Base-by-base conservation (phyloP, 2,888 invertebrate genomes). In the Eupeodes luniger region DNA sequence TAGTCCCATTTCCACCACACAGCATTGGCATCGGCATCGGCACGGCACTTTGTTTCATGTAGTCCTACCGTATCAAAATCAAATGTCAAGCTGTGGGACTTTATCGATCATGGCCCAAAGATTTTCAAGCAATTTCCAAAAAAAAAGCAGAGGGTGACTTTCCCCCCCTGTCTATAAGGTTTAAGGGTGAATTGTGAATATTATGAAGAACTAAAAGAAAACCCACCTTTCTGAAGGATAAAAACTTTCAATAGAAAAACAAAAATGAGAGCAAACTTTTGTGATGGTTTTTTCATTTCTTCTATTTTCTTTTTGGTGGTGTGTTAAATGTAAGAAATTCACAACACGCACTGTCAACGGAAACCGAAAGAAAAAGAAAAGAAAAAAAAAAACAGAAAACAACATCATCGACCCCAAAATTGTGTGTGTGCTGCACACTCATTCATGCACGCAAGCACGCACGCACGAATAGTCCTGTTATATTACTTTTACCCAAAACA, bases 1-100 rank as follows among this genome's bases (percentile, higher is more conserved):
- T 11, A 40, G 64, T 36, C 40, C 14, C 16, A n/a, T n/a, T 19
- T 3, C 9, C 55, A 27, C 27, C 27, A 27, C 27, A 27, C 27
- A 27, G 27, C 27, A 19, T n/a, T n/a, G n/a, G n/a, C n/a, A 27
- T 27, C 27, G 27, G 3, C 27, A 27, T 27, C 27, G 27, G 27
- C 27, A 27, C 27, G 27, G 27, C 27, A 27, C 27, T 27, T 27
- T 27, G 27, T 27, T 27, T 27, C 27, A 27, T 27, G 11, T n/a
- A n/a, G 14, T n/a, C 51, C n/a, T n/a, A n/a, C 51, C 51, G n/a
- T 51, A 66, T 66, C 47, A 27, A 66, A 53, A 74, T 61, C 74
- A 66, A 53, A 81, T 85, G 77, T 81, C 81, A 85, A 77, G 76
- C 70, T 77, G 83, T 66, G 85, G 70, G 77, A 72, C 72, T 85